Percentiles rank a stretch among this genome's conserved stretches.
Evolutionary conservation across 2,797 vertebrate genomes (phyloP).

Genomic region (Manis pentadactyla): DNA sequence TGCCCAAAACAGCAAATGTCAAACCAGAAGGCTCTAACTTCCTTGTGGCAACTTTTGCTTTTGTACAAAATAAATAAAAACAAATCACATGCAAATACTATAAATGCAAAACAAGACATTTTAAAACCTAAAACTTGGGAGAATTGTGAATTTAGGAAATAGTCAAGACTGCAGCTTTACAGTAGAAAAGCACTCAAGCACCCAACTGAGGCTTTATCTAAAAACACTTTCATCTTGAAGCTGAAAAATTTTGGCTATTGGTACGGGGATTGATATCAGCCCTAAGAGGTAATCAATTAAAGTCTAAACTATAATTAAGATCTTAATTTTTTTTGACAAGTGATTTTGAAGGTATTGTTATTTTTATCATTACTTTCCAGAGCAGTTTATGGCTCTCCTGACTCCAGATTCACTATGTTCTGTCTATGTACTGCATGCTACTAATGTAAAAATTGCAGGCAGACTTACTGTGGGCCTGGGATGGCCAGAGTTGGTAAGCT

Average conservation of each 20-base stretch:
- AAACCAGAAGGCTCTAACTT: neutral
- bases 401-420: neutral
- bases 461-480: neutral
- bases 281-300: neutral
- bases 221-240: neutral
- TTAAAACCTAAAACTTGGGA: neutral
- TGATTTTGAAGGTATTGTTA: neutral
- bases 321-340: neutral
- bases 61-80: constrained; percentile 3
- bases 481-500: neutral
- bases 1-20: neutral
- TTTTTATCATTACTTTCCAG: neutral
- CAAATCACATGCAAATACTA: neutral
- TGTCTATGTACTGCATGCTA: neutral
- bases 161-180: neutral
- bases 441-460: neutral
- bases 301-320: neutral
- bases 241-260: neutral
- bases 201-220: neutral
- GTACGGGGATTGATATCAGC: neutral
- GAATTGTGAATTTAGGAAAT: neutral
- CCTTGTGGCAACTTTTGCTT: neutral
- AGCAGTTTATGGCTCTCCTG: neutral
- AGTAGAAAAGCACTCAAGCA: neutral
- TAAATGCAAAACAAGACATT: neutral